Percentiles rank a stretch among this genome's conserved stretches.
phyloP scores from a whole-genome alignment of 2,888 invertebrate genomes.

The Didymodactylos carnosus region DNA sequence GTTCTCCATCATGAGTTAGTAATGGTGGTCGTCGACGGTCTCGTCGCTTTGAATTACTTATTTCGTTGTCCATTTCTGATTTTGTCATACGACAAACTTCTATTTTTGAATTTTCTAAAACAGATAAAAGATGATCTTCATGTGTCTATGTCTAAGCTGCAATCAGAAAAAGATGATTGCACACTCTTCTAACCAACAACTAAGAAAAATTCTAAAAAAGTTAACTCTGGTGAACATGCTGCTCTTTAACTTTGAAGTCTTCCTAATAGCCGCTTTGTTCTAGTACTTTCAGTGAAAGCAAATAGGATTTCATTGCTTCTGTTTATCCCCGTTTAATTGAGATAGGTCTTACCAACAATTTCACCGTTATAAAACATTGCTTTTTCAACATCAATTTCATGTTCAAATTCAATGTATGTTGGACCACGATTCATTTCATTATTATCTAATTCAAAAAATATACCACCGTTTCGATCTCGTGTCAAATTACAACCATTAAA shows the following conservation, averaged over 20 bases:
- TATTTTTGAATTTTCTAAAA: background rate
- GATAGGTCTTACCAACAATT: background rate
- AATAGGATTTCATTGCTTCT: background rate
- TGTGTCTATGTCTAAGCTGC: too few species aligned
- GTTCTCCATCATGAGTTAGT: background rate
- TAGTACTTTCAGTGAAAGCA: too few species aligned
- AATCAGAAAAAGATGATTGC: background rate
- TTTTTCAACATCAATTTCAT: background rate
- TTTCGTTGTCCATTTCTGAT: background rate
- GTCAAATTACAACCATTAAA: background rate
- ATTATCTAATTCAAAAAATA: background rate
- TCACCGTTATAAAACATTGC: background rate
- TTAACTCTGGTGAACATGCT: too few species aligned
- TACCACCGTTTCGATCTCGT: conserved; percentile 15
- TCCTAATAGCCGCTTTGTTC: too few species aligned
- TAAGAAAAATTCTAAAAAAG: too few species aligned
- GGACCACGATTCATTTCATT: background rate
- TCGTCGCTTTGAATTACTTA: background rate
- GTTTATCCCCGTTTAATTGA: background rate
- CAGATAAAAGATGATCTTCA: background rate
- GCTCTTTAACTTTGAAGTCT: too few species aligned
- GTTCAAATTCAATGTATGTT: background rate
- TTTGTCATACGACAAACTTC: background rate
- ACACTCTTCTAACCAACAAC: too few species aligned
- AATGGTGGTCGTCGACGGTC: background rate